Evolutionary conservation across 2,113 vertebrate genomes (phyloP).

Genomic region (Pongo pygmaeus): DNA sequence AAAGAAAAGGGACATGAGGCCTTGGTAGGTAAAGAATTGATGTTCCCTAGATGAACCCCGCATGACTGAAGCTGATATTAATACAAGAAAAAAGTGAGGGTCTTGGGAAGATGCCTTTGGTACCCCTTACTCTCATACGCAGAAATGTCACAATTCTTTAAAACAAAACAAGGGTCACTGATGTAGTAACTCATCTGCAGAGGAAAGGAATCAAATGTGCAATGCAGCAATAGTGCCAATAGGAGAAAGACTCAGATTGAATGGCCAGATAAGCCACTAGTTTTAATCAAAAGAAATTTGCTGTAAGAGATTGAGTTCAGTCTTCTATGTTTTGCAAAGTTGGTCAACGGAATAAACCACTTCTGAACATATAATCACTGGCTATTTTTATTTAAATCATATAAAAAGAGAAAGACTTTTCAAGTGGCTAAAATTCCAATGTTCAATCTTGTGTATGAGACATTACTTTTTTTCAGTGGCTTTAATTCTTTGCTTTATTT

Average conservation of each 20-base stretch:
- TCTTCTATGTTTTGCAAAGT: conserved; percentile 28
- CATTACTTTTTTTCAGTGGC: neutral
- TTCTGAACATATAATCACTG: conserved; percentile 46
- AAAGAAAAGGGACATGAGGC: neutral
- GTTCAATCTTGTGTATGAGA: neutral
- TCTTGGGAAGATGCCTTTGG: neutral
- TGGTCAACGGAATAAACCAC: conserved; percentile 44
- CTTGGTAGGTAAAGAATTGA: neutral
- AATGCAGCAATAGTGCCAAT: neutral
- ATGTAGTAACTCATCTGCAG: neutral
- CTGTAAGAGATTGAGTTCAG: conserved; percentile 14
- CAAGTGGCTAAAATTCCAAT: neutral
- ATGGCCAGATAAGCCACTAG: neutral
- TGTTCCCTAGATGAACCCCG: neutral
- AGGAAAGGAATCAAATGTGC: neutral
- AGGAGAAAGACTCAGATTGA: neutral
- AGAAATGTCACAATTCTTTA: conserved; percentile 28
- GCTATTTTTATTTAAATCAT: conserved; percentile 26
- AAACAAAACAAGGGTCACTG: conserved; percentile 46
- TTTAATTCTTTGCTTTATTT: conserved; percentile 5
- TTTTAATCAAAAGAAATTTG: conserved; percentile 23
- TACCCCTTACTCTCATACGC: neutral
- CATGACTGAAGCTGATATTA: neutral
- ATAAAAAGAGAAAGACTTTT: neutral
- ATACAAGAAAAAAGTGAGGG: neutral